These are phyloP conservation scores for Entomobrya multifasciata DNA, from an alignment of 2,888 invertebrate species.

Conservation along the genomic window DNA sequence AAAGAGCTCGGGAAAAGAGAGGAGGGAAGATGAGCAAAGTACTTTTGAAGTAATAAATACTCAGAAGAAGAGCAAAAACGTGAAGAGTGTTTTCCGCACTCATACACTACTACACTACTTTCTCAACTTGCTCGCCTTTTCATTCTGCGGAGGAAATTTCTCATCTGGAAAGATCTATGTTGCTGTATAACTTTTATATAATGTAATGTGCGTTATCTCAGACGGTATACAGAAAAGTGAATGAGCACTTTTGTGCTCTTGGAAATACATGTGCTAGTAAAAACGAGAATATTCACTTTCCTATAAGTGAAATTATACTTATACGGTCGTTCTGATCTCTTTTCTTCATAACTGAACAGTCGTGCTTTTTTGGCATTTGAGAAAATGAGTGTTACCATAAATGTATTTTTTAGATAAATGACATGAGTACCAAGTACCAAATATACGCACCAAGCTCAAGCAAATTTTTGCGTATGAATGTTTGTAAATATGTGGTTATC, in stretches of 20 bases:
- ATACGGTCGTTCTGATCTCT: too few relatives aligned
- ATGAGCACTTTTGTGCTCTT: too few relatives aligned
- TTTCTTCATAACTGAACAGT: conserved; percentile 10
- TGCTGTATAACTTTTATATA: neutral
- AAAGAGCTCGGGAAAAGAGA: neutral
- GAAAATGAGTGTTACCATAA: neutral
- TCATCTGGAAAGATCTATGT: conserved; percentile 46
- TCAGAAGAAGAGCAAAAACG: conserved; percentile 27
- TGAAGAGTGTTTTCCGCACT: conserved; percentile 42
- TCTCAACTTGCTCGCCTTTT: conserved; percentile 7
- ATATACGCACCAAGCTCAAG: too few relatives aligned
- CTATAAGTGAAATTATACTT: too few relatives aligned
- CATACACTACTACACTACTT: conserved; percentile 29
- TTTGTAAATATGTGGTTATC: too few relatives aligned
- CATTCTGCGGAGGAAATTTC: neutral
- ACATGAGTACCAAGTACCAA: too few relatives aligned
- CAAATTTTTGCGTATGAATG: too few relatives aligned
- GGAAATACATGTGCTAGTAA: too few relatives aligned
- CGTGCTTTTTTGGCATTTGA: neutral
- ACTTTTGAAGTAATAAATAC: conserved; percentile 49
- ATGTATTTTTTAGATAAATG: too few relatives aligned
- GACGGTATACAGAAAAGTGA: too few relatives aligned
- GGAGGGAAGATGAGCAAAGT: conserved; percentile 27
- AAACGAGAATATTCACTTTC: conserved; percentile 16
- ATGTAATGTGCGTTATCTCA: too few relatives aligned